These are phyloP conservation scores for Montipora efflorescens DNA, from an alignment of 64 coral and sea anemone species.

Conservation along the genomic window DNA sequence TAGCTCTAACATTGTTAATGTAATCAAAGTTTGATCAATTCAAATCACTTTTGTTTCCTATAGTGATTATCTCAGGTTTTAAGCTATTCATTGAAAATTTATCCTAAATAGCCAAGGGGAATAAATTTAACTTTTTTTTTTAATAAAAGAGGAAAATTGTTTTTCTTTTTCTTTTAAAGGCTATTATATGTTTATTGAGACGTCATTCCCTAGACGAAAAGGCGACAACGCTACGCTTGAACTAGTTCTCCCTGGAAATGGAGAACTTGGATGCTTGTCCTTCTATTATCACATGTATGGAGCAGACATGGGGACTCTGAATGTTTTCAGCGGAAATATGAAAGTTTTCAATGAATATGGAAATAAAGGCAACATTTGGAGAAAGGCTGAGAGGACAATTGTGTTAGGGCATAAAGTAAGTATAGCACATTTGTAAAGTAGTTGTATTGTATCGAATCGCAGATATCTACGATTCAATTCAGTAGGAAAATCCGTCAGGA, in stretches of 20 bases:
- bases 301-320: neutral
- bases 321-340: conserved; percentile 20
- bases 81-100: no score
- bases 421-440: no score
- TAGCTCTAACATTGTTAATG: no score
- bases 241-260: neutral
- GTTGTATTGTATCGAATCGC: no score
- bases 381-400: neutral
- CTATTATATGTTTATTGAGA: conserved; percentile 43
- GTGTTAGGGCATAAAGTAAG: neutral
- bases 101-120: no score
- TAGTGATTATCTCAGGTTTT: no score
- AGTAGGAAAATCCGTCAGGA: no score
- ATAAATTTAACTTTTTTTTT: no score
- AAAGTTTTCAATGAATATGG: conserved; percentile 22
- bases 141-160: no score
- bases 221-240: conserved; percentile 15
- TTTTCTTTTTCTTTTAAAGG: neutral
- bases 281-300: conserved; percentile 56
- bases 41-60: no score
- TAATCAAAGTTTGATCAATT: no score
- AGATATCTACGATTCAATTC: no score
- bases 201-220: neutral
- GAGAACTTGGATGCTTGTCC: neutral
- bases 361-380: neutral